These are phyloP conservation scores for Zophobas morio DNA, from an alignment of 1,140 invertebrate genomes.

Conservation along the genomic window DNA sequence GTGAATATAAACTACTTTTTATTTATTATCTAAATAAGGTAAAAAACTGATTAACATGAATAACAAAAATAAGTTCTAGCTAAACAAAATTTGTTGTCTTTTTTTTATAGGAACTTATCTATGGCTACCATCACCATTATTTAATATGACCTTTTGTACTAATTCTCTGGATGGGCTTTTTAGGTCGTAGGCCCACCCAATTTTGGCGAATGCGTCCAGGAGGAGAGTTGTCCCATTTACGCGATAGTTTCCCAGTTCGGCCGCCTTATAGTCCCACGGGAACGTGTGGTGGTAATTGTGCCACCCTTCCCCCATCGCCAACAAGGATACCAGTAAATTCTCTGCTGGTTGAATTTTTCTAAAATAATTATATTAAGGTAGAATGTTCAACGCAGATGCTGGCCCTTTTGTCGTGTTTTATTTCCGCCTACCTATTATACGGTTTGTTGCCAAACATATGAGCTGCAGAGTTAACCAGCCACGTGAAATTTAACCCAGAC, in stretches of 20 bases:
- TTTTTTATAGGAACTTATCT: not conserved
- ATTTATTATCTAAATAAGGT: too few species aligned
- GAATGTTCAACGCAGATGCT: too few species aligned
- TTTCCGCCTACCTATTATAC: conserved; percentile 72
- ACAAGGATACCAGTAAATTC: conserved; percentile 73
- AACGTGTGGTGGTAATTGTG: too few species aligned
- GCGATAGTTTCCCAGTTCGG: conserved; percentile 73
- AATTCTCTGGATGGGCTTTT: conserved; percentile 75
- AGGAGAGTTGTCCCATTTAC: conserved; percentile 74
- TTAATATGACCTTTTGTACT: conserved; percentile 70
- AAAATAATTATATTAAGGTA: conserved; percentile 61
- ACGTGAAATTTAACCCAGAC: conserved; percentile 83
- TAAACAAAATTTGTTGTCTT: too few species aligned
- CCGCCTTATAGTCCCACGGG: conserved; percentile 76
- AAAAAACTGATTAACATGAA: too few species aligned
- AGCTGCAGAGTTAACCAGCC: conserved; percentile 91
- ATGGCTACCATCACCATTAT: conserved; percentile 76
- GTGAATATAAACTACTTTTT: too few species aligned
- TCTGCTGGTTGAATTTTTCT: conserved; percentile 78
- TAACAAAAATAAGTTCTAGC: too few species aligned
- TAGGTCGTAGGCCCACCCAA: conserved; percentile 87
- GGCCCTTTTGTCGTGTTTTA: too few species aligned
- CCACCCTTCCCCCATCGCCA: conserved; percentile 77
- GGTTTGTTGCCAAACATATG: conserved; percentile 82
- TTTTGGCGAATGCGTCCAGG: conserved; percentile 77